Base-by-base conservation (phyloP, 2,888 invertebrate species). In the Lasioglossum marginatum region DNA sequence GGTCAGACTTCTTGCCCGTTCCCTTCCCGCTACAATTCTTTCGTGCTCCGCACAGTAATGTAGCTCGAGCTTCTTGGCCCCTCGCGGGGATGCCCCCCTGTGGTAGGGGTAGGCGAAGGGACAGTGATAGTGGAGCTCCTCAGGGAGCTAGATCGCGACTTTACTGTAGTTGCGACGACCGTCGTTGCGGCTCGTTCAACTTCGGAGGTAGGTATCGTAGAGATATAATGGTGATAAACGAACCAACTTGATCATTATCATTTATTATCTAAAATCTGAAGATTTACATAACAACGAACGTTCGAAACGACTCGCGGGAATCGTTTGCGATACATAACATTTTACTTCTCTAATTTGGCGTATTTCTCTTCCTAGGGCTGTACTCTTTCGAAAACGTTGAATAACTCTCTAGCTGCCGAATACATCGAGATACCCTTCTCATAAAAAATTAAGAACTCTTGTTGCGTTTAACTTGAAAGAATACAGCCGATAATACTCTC, bases 241-340 rank as follows among this genome's bases (percentile, higher is more conserved):
- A n/a, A n/a, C 12, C 57, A 57, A n/a, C n/a, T 57, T 8, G 57
- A 57, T 57, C n/a, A 57, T n/a, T 66, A 75, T 52, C 71, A 12
- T 82, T 72, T 77, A 82, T 82, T 77, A 40, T 81, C 73, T 81
- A 76, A 82, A 82, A 82, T 89, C 80, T 87, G 80, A 88, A 27
- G 85, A 82, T 78, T 70, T 85, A 90, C 76, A 86, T 85, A 89
- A 90, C 83, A 85, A 77, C 77, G 34, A 81, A 85, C 63, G 75
- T 79, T 77, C 34, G 57, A 70, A 72, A 75, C 80, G 43, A 86
- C 37, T 34, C 27, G 19, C 34, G 23, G 45, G 31, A 66, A 85
- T 81, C 81, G 48, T 73, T 79, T 66, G 34, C 52, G 63, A 76
- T 66, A 57, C 27, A 57, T 43, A 86, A 77, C 81, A 81, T 71